Conservation (phyloP, 2,888 invertebrate genomes). For the Lissonota sp. region DNA sequence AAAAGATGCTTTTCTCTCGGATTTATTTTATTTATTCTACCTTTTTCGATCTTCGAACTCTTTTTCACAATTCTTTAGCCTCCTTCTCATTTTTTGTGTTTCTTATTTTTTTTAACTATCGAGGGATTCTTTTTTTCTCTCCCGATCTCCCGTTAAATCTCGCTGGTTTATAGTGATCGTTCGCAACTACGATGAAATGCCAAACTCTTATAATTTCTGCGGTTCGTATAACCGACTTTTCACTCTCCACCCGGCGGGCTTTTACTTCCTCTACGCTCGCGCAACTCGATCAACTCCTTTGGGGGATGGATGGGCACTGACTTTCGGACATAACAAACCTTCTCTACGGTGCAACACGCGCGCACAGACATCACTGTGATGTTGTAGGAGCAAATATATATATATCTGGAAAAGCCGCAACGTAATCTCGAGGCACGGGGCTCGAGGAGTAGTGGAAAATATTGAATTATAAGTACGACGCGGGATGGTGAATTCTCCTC, state of each 20-base stretch:
- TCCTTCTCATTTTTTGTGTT: slow-evolving; percentile 23
- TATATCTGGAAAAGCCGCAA: slow-evolving; percentile 8
- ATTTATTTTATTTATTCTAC: slow-evolving; percentile 39
- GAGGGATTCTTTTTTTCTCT: slow-evolving; percentile 34
- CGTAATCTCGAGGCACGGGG: slow-evolving; percentile 45
- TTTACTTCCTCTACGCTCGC: slow-evolving; percentile 7
- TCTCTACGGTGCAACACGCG: background rate
- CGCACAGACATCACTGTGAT: background rate
- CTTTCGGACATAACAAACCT: slow-evolving; percentile 17
- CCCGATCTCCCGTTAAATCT: slow-evolving; percentile 4
- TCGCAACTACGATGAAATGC: slow-evolving; percentile 37
- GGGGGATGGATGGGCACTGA: slow-evolving; percentile 25
- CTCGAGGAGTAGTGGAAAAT: slow-evolving; percentile 45
- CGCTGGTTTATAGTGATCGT: slow-evolving; percentile 1
- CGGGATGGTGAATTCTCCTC: slow-evolving; percentile 20
- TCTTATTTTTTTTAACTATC: slow-evolving; percentile 20
- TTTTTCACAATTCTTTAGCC: slow-evolving; percentile 19
- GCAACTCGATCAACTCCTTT: slow-evolving; percentile 56
- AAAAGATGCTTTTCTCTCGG: slow-evolving; percentile 8
- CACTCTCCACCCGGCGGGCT: background rate
- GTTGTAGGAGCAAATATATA: background rate
- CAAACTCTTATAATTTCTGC: slow-evolving; percentile 30
- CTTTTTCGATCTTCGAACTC: slow-evolving; percentile 27
- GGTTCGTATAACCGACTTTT: slow-evolving; percentile 20
- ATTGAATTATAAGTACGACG: slow-evolving; percentile 53